phyloP scores from a whole-genome alignment of 2,888 invertebrate genomes.

The Metacarcinus magister region DNA sequence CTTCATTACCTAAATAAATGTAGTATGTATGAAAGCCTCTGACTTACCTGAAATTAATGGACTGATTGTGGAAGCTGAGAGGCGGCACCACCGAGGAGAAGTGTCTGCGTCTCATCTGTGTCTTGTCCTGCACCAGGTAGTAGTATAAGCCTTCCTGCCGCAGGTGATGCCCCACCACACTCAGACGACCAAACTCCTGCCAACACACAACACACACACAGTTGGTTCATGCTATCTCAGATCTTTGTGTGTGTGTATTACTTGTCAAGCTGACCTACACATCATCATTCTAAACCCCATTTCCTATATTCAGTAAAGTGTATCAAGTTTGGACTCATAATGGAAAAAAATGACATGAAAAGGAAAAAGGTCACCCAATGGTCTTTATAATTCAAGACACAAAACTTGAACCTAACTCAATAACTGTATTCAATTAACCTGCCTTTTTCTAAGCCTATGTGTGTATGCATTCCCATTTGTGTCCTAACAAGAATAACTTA shows the following conservation, averaged over 20 bases:
- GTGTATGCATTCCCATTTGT: not conserved
- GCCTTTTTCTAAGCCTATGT: not conserved
- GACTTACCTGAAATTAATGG: conserved; percentile 68
- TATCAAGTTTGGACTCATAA: not conserved
- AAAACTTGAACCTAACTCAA: not conserved
- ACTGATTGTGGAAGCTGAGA: conserved; percentile 71
- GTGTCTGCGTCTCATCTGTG: conserved; percentile 64
- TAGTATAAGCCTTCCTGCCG: conserved; percentile 67
- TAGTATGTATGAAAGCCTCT: not conserved
- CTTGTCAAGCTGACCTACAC: not conserved
- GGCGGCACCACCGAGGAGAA: conserved; percentile 74
- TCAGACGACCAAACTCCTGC: conserved; percentile 74
- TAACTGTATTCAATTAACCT: not conserved
- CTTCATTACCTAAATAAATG: not conserved
- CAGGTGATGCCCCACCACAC: conserved; percentile 69
- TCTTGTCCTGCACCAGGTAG: conserved; percentile 69
- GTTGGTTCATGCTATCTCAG: not conserved
- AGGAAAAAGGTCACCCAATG: not conserved
- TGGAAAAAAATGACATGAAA: not conserved
- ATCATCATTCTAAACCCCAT: not conserved
- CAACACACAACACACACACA: not conserved
- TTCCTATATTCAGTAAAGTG: not conserved
- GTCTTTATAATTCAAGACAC: not conserved
- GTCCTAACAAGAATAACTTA: not conserved
- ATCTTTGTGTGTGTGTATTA: not conserved